Base-by-base conservation (phyloP, 2,888 invertebrate species). In the Aricia artaxerxes region DNA sequence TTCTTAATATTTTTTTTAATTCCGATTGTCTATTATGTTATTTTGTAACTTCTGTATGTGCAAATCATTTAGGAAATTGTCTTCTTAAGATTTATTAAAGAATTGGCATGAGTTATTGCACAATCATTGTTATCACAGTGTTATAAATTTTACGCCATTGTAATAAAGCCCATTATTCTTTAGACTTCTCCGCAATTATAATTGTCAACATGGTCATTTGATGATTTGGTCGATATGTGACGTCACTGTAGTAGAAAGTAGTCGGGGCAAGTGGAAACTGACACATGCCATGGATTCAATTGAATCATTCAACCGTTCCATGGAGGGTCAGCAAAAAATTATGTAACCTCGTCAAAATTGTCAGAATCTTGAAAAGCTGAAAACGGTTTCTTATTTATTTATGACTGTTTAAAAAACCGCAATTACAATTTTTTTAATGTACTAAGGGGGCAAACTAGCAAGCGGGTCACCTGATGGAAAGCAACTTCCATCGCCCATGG, bases 211-310 rank as follows among this genome's bases (percentile, higher is more conserved):
- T 82, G 78, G 72, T 80, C 82, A 75, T 80, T 81, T 81, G 80
- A 82, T 83, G 82, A 84, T 85, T 89, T 90, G 86, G 87, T 91
- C 90, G 90, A 92, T 87, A 89, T 87, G 92, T 92, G 93, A 92
- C 92, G 91, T 90, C 82, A 82, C 83, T 80, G 6, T 82, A 82
- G 84, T 88, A 91, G 92, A 92, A 91, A 91, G 91, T 89, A 84
- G 87, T 82, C 82, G 84, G 81, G 83, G 82, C 79, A 84, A 88
- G 87, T 88, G 87, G 89, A 87, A 88, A 88, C 88, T 86, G 85
- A 86, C 87, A 90, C 93, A 92, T 93, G 88, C 93, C 93, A 87
- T 85, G 85, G 89, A 89, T 90, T 90, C 92, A 92, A 92, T 92
- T 89, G 90, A 90, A 89, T 91, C 90, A 88, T 86, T 91, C 89